Conservation (phyloP, 2,113 vertebrate genomes). For the Brachypteracias leptosomus region DNA sequence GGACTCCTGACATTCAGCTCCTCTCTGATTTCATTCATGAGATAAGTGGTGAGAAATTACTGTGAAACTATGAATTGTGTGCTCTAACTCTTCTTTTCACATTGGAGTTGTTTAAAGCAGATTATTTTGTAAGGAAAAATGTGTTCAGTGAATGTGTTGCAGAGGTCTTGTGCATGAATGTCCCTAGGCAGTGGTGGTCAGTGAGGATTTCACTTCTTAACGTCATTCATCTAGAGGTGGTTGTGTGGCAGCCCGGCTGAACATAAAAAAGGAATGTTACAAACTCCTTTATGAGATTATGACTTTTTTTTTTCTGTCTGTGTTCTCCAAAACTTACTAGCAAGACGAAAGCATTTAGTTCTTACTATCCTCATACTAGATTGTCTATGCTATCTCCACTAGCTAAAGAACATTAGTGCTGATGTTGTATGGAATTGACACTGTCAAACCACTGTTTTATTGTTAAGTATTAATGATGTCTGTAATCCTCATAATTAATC, state of each 20-base stretch:
- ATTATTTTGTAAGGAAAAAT: background rate
- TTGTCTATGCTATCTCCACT: background rate
- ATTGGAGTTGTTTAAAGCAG: background rate
- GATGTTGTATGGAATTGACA: background rate
- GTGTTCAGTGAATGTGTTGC: background rate
- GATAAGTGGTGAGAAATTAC: background rate
- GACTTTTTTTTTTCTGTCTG: background rate
- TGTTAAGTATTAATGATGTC: background rate
- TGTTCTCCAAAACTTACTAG: background rate
- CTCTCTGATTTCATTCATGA: background rate
- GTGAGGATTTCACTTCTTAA: background rate
- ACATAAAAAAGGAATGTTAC: background rate
- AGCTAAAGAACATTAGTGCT: background rate
- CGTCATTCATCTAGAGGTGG: rapidly evolving
- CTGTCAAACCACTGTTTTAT: background rate
- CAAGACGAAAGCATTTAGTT: background rate
- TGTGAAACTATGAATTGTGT: background rate
- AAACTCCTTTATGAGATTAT: background rate
- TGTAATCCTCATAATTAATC: background rate
- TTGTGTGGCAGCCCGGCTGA: background rate
- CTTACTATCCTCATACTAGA: background rate
- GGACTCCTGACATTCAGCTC: background rate
- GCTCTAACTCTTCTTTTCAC: background rate
- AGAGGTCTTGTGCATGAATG: background rate
- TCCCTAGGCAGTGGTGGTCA: background rate